Conservation (phyloP, 2,113 vertebrate species). For the Grus americana region DNA sequence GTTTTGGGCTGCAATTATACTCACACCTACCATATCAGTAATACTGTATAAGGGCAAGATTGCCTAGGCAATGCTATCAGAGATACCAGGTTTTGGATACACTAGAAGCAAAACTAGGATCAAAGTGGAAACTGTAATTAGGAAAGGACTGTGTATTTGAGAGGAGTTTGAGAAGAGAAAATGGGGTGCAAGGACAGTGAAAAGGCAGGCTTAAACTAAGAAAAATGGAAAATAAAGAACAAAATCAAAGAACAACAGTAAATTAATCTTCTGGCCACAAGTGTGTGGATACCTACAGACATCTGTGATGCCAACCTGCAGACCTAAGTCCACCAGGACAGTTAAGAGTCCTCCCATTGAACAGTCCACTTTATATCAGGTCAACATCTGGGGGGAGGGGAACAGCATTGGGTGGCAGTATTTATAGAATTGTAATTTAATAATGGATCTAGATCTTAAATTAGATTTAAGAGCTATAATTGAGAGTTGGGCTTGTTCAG, state of each 20-base stretch:
- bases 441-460: not conserved
- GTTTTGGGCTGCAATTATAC: not conserved
- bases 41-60: not conserved
- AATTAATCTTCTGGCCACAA: not conserved
- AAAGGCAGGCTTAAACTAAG: not conserved
- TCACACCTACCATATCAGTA: not conserved
- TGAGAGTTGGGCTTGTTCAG: not conserved
- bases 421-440: too few species aligned
- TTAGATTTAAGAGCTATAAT: not conserved
- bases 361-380: not conserved
- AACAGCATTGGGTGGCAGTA: not conserved
- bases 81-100: not conserved
- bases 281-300: accelerated
- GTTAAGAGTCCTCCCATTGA: not conserved
- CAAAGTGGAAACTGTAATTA: not conserved
- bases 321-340: not conserved
- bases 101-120: not conserved
- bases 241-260: not conserved
- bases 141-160: not conserved
- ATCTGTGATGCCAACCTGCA: not conserved
- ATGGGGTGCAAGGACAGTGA: not conserved
- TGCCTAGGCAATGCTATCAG: not conserved
- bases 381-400: accelerated
- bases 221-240: not conserved
- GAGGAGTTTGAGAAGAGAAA: not conserved